Conservation (phyloP, 2,797 vertebrate genomes). For the Macropodus opercularis region DNA sequence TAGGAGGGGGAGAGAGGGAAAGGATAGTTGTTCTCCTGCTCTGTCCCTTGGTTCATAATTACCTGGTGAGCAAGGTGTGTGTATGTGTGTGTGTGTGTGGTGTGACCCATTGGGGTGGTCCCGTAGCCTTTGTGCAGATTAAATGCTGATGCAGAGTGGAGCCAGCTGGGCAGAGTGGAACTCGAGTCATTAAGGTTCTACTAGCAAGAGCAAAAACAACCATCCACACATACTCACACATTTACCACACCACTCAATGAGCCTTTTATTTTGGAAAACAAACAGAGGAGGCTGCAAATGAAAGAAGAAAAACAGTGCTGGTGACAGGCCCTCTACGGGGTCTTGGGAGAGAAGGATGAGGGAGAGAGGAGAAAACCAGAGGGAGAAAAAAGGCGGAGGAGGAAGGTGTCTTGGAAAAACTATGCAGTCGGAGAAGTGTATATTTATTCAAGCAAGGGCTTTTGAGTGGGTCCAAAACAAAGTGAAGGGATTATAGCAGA, state of each 20-base stretch:
- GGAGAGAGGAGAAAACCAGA: conserved; percentile 23
- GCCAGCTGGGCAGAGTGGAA: conserved; percentile 72
- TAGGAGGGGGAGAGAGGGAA: conserved; percentile 29
- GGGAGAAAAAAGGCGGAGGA: conserved; percentile 1
- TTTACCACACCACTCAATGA: conserved; percentile 55
- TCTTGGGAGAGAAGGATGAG: conserved; percentile 47
- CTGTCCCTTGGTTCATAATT: conserved; percentile 69
- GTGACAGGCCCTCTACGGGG: conserved; percentile 61
- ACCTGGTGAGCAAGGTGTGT: conserved; percentile 58
- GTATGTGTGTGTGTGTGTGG: conserved; percentile 30
- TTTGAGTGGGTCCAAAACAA: conserved; percentile 70
- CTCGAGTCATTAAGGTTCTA: conserved; percentile 74
- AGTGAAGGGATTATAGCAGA: conserved; percentile 64
- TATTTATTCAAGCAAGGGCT: conserved; percentile 72
- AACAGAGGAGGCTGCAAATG: conserved; percentile 58
- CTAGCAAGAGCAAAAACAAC: conserved; percentile 62
- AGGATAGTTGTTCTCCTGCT: conserved; percentile 62
- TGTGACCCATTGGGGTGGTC: conserved; percentile 70
- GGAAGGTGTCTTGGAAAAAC: conserved; percentile 31
- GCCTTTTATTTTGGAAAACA: conserved; percentile 74
- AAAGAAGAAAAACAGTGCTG: conserved; percentile 60
- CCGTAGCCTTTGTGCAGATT: conserved; percentile 64
- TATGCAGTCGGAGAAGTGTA: conserved; percentile 56
- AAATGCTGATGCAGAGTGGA: conserved; percentile 77
- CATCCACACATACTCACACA: conserved; percentile 21